Evolutionary conservation across 1,140 invertebrate genomes (phyloP).

Genomic region (Nymphalis io): DNA sequence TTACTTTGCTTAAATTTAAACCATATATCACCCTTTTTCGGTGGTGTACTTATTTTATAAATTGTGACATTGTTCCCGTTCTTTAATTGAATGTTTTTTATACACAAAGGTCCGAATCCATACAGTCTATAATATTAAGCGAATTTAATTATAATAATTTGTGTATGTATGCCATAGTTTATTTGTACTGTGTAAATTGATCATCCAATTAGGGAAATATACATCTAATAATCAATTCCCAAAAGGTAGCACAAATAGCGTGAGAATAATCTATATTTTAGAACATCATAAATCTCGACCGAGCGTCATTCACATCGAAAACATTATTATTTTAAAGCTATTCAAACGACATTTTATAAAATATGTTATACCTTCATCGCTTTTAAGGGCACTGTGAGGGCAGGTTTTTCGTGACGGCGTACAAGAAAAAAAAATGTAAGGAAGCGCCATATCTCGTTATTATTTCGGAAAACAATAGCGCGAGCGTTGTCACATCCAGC

Average conservation of each 20-base stretch:
- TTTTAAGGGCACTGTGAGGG: slow-evolving; percentile 45
- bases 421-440: slow-evolving; percentile 54
- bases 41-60: neutral
- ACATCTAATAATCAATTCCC: neutral
- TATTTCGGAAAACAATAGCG: slow-evolving; percentile 79
- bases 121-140: neutral
- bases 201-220: slow-evolving; percentile 1
- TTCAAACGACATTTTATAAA: slow-evolving; percentile 75
- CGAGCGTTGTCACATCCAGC: slow-evolving; percentile 73
- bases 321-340: slow-evolving; percentile 69
- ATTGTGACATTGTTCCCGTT: neutral
- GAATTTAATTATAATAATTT: too few species aligned
- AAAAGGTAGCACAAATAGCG: slow-evolving; percentile 38
- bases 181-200: neutral
- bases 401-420: slow-evolving; percentile 57
- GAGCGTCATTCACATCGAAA: slow-evolving; percentile 49
- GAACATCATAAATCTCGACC: slow-evolving; percentile 54
- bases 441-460: slow-evolving; percentile 77
- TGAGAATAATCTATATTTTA: slow-evolving; percentile 56
- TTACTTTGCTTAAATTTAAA: neutral
- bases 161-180: too few species aligned
- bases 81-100: neutral
- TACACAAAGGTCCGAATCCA: neutral
- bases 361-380: slow-evolving; percentile 51
- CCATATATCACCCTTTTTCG: neutral